phyloP scores from a whole-genome alignment of 2,888 invertebrate genomes.

The Tetragnatha montana region DNA sequence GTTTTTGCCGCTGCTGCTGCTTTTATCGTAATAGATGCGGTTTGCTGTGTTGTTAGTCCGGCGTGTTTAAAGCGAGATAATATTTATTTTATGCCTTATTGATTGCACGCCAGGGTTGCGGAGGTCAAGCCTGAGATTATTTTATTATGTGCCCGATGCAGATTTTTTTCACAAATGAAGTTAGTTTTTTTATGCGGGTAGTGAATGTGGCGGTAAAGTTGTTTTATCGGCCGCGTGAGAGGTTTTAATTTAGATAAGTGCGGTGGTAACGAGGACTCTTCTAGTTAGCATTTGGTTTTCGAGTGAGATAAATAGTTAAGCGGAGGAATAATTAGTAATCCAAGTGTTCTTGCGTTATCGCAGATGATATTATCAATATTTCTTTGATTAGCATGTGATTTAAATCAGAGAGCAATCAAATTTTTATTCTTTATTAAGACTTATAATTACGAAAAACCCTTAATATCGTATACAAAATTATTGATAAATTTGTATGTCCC shows the following conservation, averaged over 20 bases:
- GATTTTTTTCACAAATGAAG: neutral
- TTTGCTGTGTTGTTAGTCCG: constrained; percentile 5
- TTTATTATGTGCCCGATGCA: neutral
- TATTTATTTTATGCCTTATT: constrained; percentile 55
- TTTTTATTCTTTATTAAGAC: too few species aligned
- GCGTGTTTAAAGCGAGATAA: constrained; percentile 53
- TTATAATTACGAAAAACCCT: too few species aligned
- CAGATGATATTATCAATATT: too few species aligned
- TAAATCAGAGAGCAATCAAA: too few species aligned
- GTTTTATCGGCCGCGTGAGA: neutral
- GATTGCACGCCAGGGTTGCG: neutral
- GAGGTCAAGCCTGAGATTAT: neutral
- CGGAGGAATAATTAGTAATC: neutral
- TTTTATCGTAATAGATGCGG: constrained; percentile 47
- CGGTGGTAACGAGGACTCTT: neutral
- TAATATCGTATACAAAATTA: too few species aligned
- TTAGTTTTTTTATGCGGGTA: neutral
- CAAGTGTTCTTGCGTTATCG: too few species aligned
- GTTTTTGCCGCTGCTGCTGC: constrained; percentile 21
- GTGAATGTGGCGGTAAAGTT: neutral
- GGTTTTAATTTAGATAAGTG: neutral
- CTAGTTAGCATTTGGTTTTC: neutral
- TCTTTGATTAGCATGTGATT: too few species aligned
- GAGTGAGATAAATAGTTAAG: neutral
- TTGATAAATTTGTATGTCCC: too few species aligned